Evolutionary conservation across 2,888 invertebrate species (phyloP).

Genomic region (Luperina nickerlii): DNA sequence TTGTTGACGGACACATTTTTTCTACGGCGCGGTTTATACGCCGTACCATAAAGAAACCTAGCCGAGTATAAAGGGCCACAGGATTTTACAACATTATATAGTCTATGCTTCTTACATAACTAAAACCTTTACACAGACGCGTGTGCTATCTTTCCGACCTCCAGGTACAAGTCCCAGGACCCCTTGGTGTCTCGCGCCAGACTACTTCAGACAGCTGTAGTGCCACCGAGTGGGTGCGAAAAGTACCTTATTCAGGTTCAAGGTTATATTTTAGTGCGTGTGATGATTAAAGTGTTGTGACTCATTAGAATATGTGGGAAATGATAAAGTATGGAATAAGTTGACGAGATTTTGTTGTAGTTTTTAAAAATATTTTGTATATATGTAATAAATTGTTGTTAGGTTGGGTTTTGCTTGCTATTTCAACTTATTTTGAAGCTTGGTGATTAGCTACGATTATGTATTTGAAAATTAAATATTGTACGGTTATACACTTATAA

Average conservation of each 20-base stretch:
- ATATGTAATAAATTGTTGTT: no score
- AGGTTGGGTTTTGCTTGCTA: neutral
- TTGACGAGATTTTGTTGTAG: neutral
- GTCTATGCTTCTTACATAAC: neutral
- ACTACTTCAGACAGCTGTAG: constrained; percentile 77
- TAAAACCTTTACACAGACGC: constrained; percentile 25
- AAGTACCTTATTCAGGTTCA: constrained; percentile 69
- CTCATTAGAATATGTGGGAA: constrained; percentile 19
- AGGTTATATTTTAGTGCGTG: constrained; percentile 64
- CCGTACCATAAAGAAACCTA: no score
- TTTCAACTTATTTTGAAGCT: neutral
- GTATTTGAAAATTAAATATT: neutral
- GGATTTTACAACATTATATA: neutral
- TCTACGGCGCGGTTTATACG: no score
- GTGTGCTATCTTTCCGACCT: constrained; percentile 65
- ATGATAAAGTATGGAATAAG: neutral
- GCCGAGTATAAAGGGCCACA: no score
- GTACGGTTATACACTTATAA: no score
- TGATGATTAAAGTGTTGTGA: constrained; percentile 26
- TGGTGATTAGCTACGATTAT: neutral
- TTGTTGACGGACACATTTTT: no score
- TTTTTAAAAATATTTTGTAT: neutral
- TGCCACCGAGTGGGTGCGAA: constrained; percentile 71
- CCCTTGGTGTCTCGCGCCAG: constrained; percentile 68
- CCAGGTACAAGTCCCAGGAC: constrained; percentile 34